Evolutionary conservation across 2,888 invertebrate genomes (phyloP), one percentile per base, ranked within the genome.

Genomic region (Conistra vaccinii): DNA sequence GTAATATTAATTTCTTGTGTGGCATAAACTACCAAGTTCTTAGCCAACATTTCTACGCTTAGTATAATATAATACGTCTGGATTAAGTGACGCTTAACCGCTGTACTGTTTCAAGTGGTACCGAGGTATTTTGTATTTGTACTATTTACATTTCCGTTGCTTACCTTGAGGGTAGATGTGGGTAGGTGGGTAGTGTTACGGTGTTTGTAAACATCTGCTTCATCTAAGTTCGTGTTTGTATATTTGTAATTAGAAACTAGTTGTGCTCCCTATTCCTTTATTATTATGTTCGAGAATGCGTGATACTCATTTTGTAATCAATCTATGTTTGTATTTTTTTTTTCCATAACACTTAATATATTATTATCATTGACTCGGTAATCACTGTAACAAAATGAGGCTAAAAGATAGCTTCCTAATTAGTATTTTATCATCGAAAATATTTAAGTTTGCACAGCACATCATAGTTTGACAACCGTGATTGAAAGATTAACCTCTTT

Each of bases 121-220:
- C 42, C n/a, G 12, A 76, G 69, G 48, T 67, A 73, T 78, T 83
- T 65, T 42, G 72, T 67, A 68, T 68, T 80, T 77, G 60, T 63
- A 69, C 71, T 20, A 48, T 55, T 55, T 29, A 60, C 42, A 66
- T 55, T 35, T 42, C 63, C 17, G 29, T 83, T 70, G 60, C 29
- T 67, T 78, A 68, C 79, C 29, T 63, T 51, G 55, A 3, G n/a
- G 26, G 73, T 63, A 12, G 63, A 55, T 77, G 65, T 77, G 51
- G 71, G 53, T 57, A 12, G 29, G 17, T 42, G 68, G 69, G 58
- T 81, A 32, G n/a, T 14, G 14, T 66, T 66, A 72, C 65, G 17
- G 20, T 62, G 26, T 51, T n/a, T 66, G 20, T 62, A 58, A 67
- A 39, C 35, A 63, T 20, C 60, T 81, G 35, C 35, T 78, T 68